Percentiles rank a stretch among this genome's conserved stretches.
Conservation (phyloP, 2,797 vertebrate species). For the Lacerta bilineata region DNA sequence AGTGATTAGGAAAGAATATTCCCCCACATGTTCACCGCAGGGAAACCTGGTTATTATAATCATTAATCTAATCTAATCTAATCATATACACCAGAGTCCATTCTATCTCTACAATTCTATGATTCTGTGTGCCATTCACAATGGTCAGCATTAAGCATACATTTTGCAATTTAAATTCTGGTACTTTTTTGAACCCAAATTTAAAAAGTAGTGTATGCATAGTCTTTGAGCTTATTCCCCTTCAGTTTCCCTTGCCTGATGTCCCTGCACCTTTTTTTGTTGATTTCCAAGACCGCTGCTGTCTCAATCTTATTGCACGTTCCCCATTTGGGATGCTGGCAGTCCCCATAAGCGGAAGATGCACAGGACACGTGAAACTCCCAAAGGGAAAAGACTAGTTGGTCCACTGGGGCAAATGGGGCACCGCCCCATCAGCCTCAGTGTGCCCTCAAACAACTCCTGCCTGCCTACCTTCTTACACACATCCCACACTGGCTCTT, state of each 20-base stretch:
- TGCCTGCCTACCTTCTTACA: too few species aligned
- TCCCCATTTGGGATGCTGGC: neutral
- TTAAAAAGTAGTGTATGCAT: neutral
- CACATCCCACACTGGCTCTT: too few species aligned
- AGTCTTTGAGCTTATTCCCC: neutral
- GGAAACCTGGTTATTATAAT: neutral
- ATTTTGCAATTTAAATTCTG: conserved; percentile 4
- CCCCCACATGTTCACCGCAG: neutral
- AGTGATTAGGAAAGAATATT: neutral
- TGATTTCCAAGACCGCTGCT: neutral
- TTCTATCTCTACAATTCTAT: too few species aligned
- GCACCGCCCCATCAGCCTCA: too few species aligned
- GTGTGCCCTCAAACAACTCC: too few species aligned
- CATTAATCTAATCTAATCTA: too few species aligned
- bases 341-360: neutral
- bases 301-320: too few species aligned
- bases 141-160: neutral
- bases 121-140: neutral
- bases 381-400: neutral
- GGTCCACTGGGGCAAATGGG: too few species aligned
- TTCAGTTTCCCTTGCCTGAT: neutral
- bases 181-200: neutral
- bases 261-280: neutral
- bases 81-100: too few species aligned
- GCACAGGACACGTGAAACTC: neutral